Percentiles rank a stretch among this genome's conserved stretches.
phyloP scores from a whole-genome alignment of 1,140 invertebrate genomes.

The Fopius arisanus region DNA sequence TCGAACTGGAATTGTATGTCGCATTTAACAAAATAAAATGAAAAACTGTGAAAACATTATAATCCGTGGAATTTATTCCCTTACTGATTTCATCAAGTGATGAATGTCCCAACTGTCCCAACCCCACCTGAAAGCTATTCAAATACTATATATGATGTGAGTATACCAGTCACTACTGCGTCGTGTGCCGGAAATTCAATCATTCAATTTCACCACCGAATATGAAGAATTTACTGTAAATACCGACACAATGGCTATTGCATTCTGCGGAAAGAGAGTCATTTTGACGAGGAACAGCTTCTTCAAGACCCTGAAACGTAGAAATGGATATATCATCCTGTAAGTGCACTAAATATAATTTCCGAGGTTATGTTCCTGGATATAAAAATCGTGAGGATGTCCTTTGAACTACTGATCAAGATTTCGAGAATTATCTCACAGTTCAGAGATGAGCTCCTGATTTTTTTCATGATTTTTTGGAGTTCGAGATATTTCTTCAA shows the following conservation, averaged over 20 bases:
- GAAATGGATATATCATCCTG: constrained; percentile 64
- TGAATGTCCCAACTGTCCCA: no score
- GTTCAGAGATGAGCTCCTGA: no score
- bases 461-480: no score
- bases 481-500: no score
- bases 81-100: no score
- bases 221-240: not conserved
- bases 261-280: constrained; percentile 54
- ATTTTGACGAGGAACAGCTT: constrained; percentile 47
- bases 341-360: constrained; percentile 49
- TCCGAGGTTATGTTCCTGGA: constrained; percentile 32
- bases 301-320: constrained; percentile 54
- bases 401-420: no score
- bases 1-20: constrained; percentile 8
- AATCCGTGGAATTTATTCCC: no score
- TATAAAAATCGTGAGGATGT: not conserved
- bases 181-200: no score
- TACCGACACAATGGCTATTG: constrained; percentile 51
- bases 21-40: constrained; percentile 5
- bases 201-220: not conserved
- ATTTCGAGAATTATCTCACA: no score
- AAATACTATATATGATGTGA: no score
- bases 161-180: no score
- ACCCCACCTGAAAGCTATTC: no score
- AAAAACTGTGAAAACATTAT: not conserved